phyloP scores from a whole-genome alignment of 1,140 invertebrate species.

The Diuraphis noxia region DNA sequence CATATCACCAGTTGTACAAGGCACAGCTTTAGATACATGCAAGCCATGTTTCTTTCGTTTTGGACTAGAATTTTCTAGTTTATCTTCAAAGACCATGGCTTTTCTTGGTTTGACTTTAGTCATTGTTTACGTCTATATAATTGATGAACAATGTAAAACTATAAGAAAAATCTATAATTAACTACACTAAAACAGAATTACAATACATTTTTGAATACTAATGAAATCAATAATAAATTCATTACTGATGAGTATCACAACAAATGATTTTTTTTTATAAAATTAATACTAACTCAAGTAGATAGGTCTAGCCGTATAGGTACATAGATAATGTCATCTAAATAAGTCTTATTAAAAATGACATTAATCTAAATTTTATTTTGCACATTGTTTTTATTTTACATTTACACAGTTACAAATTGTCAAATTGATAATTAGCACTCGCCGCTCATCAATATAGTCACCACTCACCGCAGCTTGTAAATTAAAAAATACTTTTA shows the following conservation, averaged over 20 bases:
- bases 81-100: background rate
- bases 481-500: no score
- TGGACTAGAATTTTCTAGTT: background rate
- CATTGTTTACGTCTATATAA: background rate
- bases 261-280: background rate
- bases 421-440: background rate
- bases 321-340: background rate
- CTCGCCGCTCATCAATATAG: background rate
- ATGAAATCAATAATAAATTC: background rate
- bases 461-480: no score
- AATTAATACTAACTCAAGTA: background rate
- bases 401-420: background rate
- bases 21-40: background rate
- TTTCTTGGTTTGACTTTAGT: constrained; percentile 14
- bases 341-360: background rate
- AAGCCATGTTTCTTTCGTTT: background rate
- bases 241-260: background rate
- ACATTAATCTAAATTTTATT: background rate
- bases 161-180: background rate
- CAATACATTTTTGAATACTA: background rate
- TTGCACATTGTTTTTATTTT: background rate
- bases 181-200: background rate
- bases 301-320: background rate
- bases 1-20: constrained; percentile 65
- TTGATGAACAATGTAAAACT: background rate